Conservation (phyloP, 1,140 invertebrate species). For the Magallana gigas region DNA sequence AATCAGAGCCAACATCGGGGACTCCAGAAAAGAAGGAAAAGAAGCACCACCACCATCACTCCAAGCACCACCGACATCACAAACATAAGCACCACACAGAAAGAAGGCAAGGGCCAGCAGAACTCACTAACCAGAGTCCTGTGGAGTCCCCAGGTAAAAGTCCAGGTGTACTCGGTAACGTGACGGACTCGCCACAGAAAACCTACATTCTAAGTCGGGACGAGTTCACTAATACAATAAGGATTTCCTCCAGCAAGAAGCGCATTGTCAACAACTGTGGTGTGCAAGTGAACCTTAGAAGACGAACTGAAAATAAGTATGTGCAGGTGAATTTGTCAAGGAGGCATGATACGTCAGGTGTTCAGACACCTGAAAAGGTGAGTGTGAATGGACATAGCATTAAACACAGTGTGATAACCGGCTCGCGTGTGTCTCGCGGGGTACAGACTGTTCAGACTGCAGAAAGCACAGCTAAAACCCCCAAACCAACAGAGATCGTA, state of each 20-base stretch:
- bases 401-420: not conserved
- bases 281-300: conserved; percentile 71
- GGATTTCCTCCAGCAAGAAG: conserved; percentile 61
- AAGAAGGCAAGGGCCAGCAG: not conserved
- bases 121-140: not conserved
- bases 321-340: conserved; percentile 61
- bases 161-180: not conserved
- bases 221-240: conserved; percentile 45
- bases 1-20: not conserved
- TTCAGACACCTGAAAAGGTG: conserved; percentile 31
- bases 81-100: conserved; percentile 62
- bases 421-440: conserved; percentile 32
- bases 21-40: not conserved
- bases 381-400: conserved; percentile 23
- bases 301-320: conserved; percentile 67
- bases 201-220: not conserved
- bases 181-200: conserved; percentile 25
- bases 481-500: not conserved
- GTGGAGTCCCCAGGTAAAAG: not conserved
- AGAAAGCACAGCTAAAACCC: not conserved
- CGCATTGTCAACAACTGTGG: conserved; percentile 71
- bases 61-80: conserved; percentile 61
- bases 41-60: conserved; percentile 46
- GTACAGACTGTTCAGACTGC: conserved; percentile 32
- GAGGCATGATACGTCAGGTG: not conserved